Evolutionary conservation across 2,797 vertebrate genomes (phyloP).

Genomic region (Rousettus madagascariensis): DNA sequence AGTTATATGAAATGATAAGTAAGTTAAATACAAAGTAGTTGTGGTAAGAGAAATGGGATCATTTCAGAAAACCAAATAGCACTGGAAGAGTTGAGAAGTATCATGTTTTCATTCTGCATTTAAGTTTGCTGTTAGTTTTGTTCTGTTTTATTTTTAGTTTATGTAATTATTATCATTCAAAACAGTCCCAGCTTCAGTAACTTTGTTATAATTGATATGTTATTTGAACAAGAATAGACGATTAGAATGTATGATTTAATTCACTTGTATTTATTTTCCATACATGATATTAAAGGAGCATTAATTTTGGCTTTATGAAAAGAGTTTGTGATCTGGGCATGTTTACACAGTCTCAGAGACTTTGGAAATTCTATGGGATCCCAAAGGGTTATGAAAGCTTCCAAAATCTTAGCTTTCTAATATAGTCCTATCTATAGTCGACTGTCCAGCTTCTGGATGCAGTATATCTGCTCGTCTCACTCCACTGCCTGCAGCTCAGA

Average conservation of each 20-base stretch:
- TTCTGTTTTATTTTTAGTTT: neutral
- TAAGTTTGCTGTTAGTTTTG: neutral
- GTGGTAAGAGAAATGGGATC: neutral
- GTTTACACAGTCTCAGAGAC: neutral
- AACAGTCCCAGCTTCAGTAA: neutral
- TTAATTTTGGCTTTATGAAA: neutral
- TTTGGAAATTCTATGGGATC: neutral
- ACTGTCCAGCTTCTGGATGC: neutral
- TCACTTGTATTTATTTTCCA: neutral
- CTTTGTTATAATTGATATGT: neutral
- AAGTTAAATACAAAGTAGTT: neutral
- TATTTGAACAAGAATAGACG: neutral
- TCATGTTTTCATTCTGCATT: neutral
- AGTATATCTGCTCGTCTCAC: neutral
- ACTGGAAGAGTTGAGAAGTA: neutral
- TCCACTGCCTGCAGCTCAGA: neutral
- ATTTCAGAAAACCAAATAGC: neutral
- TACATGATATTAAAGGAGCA: neutral
- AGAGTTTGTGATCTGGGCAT: neutral
- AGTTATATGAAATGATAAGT: neutral
- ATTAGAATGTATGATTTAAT: neutral
- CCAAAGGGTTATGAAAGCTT: neutral
- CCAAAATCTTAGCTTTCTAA: neutral
- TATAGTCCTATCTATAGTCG: neutral
- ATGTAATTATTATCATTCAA: neutral